phyloP scores from a whole-genome alignment of 2,797 vertebrate genomes.

The Taeniopygia guttata region DNA sequence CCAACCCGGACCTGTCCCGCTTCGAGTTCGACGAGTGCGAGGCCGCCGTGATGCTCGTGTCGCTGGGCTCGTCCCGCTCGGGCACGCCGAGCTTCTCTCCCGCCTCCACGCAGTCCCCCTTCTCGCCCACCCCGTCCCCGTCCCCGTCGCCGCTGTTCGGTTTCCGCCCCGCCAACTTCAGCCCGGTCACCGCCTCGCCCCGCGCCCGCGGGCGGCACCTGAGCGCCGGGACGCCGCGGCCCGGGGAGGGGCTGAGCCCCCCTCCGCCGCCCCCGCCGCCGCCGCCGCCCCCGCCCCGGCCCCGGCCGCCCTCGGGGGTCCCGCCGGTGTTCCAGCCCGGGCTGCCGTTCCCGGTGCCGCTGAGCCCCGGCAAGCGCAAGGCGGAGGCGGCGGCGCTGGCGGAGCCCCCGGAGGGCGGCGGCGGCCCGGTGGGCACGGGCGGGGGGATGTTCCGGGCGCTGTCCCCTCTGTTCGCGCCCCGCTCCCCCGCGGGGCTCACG shows the following conservation, averaged over 20 bases:
- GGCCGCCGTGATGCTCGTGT: conserved; percentile 92
- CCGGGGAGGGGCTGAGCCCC: conserved; percentile 66
- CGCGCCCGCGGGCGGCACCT: conserved; percentile 81
- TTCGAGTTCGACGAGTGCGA: conserved; percentile 94
- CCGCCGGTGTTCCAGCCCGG: too few species aligned
- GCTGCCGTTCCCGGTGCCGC: conserved; percentile 69
- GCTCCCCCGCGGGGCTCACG: conserved; percentile 79
- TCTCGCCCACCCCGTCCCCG: conserved; percentile 88
- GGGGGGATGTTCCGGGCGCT: not conserved
- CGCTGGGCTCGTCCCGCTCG: conserved; percentile 88
- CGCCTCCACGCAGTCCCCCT: conserved; percentile 90
- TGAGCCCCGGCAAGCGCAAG: conserved; percentile 89
- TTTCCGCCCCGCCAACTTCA: conserved; percentile 90
- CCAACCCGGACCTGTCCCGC: conserved; percentile 81
- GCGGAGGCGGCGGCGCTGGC: conserved; percentile 58
- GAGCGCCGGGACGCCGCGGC: conserved; percentile 79
- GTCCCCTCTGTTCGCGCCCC: not conserved
- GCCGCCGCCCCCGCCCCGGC: too few species aligned
- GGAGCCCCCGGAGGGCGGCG: too few species aligned
- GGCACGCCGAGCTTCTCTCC: conserved; percentile 91
- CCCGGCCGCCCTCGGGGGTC: too few species aligned
- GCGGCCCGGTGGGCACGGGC: too few species aligned
- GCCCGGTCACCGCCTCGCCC: conserved; percentile 88
- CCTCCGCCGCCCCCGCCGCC: not conserved
- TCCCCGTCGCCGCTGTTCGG: conserved; percentile 90